Base-by-base conservation (phyloP, 2,113 vertebrate genomes). In the Lophochroa leadbeateri region DNA sequence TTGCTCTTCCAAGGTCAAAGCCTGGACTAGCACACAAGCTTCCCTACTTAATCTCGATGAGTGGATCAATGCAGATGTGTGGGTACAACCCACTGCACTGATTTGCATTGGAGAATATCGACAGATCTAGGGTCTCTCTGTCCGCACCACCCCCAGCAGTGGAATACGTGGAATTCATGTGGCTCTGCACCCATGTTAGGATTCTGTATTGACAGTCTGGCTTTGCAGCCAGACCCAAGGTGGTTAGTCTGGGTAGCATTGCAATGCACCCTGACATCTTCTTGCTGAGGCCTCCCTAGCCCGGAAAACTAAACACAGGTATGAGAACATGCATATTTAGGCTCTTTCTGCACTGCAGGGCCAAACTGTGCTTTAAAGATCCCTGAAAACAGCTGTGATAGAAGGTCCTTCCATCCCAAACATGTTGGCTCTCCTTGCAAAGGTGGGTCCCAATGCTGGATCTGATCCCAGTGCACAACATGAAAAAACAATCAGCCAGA, bases 41-140 rank as follows among this genome's bases (percentile, higher is more conserved):
- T 86, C 47, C 82, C 49, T 31, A 23, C 17, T 78, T 81, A 71
- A 81, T 67, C 80, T 81, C 19, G 57, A 90, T 37, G 13, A 79
- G n/a, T 10, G 37, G 20, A 88, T 88, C 79, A 55, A 64, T 18
- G 50, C 50, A 92, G 60, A 64, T 60, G 15, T 64, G 79, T 39
- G 72, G 85, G 72, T 49, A 78, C 44, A 86, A 68, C 21, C 58
- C 86, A 75, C 79, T 74, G 49, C 64, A 50, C 3, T 37, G 83
- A 86, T 94, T 90, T 84, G 35, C 60, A 39, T 68, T 55, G 58
- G 23, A 75, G 41, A 92, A 33, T 33, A 75, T 55, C 82, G 75
- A 33, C 13, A 93, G 31, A 88, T 16, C 24, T 21, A 64, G 25
- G 35, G 5, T 43, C 60, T 76, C 39, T 71, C 63, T 55, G 35